These are phyloP conservation scores for Sarcoramphus papa DNA, from an alignment of 2,797 vertebrate species.

Conservation along the genomic window DNA sequence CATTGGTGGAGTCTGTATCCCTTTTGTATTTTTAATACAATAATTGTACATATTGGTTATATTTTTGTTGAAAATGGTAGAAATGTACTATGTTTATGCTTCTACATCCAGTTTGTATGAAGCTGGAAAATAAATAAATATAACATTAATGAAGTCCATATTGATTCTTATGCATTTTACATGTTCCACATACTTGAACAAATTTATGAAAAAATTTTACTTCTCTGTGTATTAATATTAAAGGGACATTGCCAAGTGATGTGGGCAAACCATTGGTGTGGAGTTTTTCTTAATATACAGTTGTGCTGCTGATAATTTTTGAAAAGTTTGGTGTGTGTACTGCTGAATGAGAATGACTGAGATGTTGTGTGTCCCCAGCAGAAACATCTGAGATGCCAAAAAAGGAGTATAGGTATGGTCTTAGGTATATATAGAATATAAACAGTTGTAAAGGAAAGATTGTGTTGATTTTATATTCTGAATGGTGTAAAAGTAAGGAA, in stretches of 20 bases:
- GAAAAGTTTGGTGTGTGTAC: neutral
- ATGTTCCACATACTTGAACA: constrained; percentile 59
- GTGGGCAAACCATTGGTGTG: constrained; percentile 41
- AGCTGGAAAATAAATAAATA: constrained; percentile 99
- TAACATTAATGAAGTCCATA: constrained; percentile 72
- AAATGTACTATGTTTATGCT: constrained; percentile 99
- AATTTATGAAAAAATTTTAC: constrained; percentile 54
- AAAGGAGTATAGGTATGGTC: neutral
- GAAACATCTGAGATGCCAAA: neutral
- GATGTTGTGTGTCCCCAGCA: neutral
- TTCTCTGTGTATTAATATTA: constrained; percentile 62
- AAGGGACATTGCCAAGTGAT: constrained; percentile 56
- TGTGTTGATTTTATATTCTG: neutral
- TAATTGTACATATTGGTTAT: constrained; percentile 99
- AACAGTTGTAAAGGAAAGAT: neutral
- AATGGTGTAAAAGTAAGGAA: neutral
- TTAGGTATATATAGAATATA: neutral
- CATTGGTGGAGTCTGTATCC: constrained; percentile 98
- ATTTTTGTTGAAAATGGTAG: constrained; percentile 99
- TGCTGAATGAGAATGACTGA: neutral
- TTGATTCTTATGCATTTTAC: constrained; percentile 65
- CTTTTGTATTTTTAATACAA: constrained; percentile 99
- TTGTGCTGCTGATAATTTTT: neutral
- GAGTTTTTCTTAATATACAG: constrained; percentile 32
- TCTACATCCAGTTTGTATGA: constrained; percentile 98